Base-by-base conservation (phyloP, 2,113 vertebrate species). In the Perca schrenkii region DNA sequence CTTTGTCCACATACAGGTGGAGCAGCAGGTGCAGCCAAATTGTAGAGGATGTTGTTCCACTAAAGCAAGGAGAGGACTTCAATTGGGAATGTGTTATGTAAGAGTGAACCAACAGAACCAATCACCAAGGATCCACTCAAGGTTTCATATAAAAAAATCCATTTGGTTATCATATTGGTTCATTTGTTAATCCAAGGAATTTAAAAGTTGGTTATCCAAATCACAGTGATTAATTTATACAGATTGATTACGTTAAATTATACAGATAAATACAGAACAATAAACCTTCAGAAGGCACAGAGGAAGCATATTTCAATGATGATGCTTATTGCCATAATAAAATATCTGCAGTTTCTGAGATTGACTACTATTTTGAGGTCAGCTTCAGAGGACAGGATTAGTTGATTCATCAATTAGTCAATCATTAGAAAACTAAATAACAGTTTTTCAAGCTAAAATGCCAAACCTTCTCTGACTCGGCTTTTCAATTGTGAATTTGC, bases 81-180 rank as follows among this genome's bases (percentile, higher is more conserved):
- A 70, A 57, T 4, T 50, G 46, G 34, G 52, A 43, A 31, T 77
- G 34, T 31, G 14, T 61, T 16, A 54, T 31, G 36, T 56, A 13
- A 0, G 16, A 80, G 22, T 58, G 22, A 80, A 57, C 47, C 62
- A 67, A 43, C 12, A 16, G 17, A 73, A 68, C 10, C 8, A 57
- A 8, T 40, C 7, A 16, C 31, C 28, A 40, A 70, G 57, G 47
- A 84, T 66, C 54, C 54, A 67, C 61, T 76, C 25, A 69, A 82
- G 31, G 17, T n/a, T 49, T n/a, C 22, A 3, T 40, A 21, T 58
- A 8, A 34, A 15, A 15, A 31, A 34, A 52, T 14, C 2, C 25
- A 34, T 7, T 49, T n/a, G 22, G 56, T 34, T 34, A 49, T 34
- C 11, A 47, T 14, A 21, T 36, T 36, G 25, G 11, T 25, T 60